Percentiles rank a stretch among this genome's conserved stretches.
phyloP scores from a whole-genome alignment of 2,797 vertebrate genomes.

The Alauda arvensis region DNA sequence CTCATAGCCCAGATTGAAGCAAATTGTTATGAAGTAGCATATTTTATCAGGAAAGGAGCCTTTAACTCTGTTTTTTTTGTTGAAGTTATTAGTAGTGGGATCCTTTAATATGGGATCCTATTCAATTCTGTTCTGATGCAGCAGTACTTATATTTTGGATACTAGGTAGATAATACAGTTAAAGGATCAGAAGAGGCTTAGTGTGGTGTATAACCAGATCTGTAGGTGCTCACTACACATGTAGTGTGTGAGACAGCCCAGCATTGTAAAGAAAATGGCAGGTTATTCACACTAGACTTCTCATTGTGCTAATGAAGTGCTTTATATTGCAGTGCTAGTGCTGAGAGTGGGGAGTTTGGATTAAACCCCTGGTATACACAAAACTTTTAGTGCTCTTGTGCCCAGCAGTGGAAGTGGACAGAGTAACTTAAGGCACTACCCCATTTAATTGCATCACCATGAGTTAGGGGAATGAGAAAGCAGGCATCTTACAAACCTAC shows the following conservation, averaged over 20 bases:
- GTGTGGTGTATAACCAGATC: background rate
- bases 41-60: background rate
- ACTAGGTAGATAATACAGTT: background rate
- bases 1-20: background rate
- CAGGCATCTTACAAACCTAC: background rate
- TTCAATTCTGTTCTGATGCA: background rate
- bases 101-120: background rate
- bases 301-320: background rate
- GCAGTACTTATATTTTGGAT: background rate
- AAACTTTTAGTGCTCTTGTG: background rate
- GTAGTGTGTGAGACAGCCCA: background rate
- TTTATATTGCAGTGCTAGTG: background rate
- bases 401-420: background rate
- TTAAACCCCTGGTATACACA: background rate
- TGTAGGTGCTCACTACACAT: background rate
- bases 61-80: background rate
- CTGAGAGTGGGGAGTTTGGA: background rate
- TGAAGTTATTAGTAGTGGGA: background rate
- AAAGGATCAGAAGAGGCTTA: background rate
- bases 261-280: background rate
- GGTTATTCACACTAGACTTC: slow-evolving; percentile 6
- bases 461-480: background rate
- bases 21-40: background rate
- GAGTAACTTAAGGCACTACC: background rate
- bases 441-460: background rate